phyloP scores from a whole-genome alignment of 2,113 vertebrate genomes.

The Chiloscyllium plagiosum region DNA sequence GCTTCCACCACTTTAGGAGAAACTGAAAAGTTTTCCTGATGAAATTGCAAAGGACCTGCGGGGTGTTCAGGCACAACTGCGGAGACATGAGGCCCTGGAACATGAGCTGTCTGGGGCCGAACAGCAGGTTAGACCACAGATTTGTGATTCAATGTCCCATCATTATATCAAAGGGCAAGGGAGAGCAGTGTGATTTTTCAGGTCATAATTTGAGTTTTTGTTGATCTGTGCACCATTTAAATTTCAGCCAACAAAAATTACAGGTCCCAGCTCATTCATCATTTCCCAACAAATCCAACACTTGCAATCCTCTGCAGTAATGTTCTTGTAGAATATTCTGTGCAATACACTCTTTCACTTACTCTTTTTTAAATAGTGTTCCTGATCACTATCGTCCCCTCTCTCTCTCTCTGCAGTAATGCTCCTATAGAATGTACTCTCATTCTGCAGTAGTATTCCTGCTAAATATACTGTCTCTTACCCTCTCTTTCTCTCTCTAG shows the following conservation, averaged over 20 bases:
- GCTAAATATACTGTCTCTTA: neutral
- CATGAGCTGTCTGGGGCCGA: slow-evolving; percentile 62
- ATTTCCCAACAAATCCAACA: neutral
- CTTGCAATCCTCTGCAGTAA: neutral
- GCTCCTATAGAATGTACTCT: neutral
- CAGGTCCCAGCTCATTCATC: neutral
- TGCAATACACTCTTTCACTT: neutral
- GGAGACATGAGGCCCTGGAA: slow-evolving; percentile 68
- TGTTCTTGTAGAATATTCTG: neutral
- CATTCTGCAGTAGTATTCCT: neutral
- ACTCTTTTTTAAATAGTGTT: neutral
- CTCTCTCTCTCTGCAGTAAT: neutral
- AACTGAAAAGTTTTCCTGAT: slow-evolving; percentile 67
- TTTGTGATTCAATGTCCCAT: neutral
- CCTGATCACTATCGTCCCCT: neutral
- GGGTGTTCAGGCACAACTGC: slow-evolving; percentile 68
- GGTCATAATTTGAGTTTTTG: neutral
- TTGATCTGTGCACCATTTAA: neutral
- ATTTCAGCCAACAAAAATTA: neutral
- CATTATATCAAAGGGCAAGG: neutral
- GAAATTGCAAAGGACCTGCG: slow-evolving; percentile 66
- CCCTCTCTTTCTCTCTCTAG: neutral
- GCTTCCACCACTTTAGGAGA: slow-evolving; percentile 60
- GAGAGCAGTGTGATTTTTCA: neutral
- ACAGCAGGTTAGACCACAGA: slow-evolving; percentile 58